Base-by-base conservation (phyloP, 2,113 vertebrate species). In the Raphicerus campestris region DNA sequence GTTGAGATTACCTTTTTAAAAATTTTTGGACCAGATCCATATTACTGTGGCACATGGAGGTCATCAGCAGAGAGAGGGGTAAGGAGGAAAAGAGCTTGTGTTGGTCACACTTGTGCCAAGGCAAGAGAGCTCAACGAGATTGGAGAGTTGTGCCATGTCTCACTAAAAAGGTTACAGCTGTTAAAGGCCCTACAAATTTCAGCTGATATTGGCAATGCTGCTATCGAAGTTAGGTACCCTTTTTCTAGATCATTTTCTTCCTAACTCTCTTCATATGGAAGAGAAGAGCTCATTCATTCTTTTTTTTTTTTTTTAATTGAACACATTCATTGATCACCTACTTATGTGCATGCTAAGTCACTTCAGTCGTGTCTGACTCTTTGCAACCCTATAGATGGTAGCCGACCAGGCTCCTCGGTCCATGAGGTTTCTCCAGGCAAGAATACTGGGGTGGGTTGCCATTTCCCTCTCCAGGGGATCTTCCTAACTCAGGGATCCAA, bases 11-110 rank as follows among this genome's bases (percentile, higher is more conserved):
- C 78, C 85, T 5, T 95, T 89, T 84, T 81, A 3, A 1, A 73
- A 39, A 39, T 24, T 73, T 97, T 97, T 97, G 88, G 97, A 87
- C 78, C 81, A 81, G 78, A 53, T 10, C 93, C 93, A 75, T 75
- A 15, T 89, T 58, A 63, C 58, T 53, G 63, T 95, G 86, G 78
- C 86, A 42, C 63, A 13, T 87, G 30, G 51, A 82, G 22, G 73
- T 70, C 17, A 4, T 20, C 7, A 19, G 0, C 2, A 24, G 17
- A 16, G 63, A 26, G n/a, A 35, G 14, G 56, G 30, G 30, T 1
- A 26, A 92, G 91, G 56, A 60, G 88, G 55, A 73, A 51, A 51
- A 47, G 81, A 42, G 1, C 28, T 9, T 19, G 24, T 49, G 7
- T 32, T 56, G 77, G 45, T 66, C 83, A 87, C 60, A 55, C 51